phyloP scores from a whole-genome alignment of 2,888 invertebrate genomes.

The Mythimna lalbum region DNA sequence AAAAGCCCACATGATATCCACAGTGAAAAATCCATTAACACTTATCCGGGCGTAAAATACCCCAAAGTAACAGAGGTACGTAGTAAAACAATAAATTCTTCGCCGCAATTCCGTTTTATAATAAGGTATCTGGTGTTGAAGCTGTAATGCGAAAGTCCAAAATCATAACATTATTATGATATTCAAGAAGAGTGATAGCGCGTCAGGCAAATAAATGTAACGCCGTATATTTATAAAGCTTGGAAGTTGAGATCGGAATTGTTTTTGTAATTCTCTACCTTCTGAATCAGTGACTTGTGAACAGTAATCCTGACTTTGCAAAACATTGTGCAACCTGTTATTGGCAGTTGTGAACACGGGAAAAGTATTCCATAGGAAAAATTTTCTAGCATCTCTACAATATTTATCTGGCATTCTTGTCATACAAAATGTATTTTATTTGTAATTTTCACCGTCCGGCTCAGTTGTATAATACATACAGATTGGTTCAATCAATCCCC shows the following conservation, averaged over 20 bases:
- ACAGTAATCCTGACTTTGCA: slow-evolving; percentile 30
- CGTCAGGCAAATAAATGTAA: slow-evolving; percentile 45
- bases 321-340: slow-evolving; percentile 34
- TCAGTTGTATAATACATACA: not conserved
- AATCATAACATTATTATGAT: slow-evolving; percentile 72
- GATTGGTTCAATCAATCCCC: not conserved
- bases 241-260: slow-evolving; percentile 27
- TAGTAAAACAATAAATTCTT: slow-evolving; percentile 79
- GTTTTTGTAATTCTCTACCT: slow-evolving; percentile 22
- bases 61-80: slow-evolving; percentile 71
- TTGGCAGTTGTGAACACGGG: slow-evolving; percentile 32
- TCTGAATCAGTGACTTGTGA: slow-evolving; percentile 32
- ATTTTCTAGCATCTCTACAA: not conserved
- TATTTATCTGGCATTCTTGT: slow-evolving; percentile 9
- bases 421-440: not conserved
- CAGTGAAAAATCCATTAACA: slow-evolving; percentile 84
- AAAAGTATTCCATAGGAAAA: slow-evolving; percentile 13
- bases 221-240: slow-evolving; percentile 47
- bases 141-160: slow-evolving; percentile 62
- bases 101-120: slow-evolving; percentile 68
- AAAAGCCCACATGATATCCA: slow-evolving; percentile 78
- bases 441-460: not conserved
- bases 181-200: slow-evolving; percentile 71
- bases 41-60: slow-evolving; percentile 80
- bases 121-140: slow-evolving; percentile 70